Evolutionary conservation across 2,113 vertebrate genomes (phyloP).

Genomic region (Puffinus mauretanicus): DNA sequence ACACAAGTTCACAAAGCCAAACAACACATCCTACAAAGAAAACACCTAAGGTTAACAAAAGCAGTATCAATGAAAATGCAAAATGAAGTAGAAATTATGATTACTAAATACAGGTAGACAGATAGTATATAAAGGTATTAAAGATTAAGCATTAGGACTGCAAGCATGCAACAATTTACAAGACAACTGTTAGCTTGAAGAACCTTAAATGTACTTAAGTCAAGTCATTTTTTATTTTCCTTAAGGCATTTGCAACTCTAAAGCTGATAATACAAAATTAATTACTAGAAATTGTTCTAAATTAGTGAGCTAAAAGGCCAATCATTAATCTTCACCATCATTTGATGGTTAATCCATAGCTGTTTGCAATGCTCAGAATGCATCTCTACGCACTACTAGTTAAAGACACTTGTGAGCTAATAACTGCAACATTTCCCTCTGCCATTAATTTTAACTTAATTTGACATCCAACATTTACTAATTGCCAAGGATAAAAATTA

Average conservation of each 20-base stretch:
- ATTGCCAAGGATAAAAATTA: constrained; percentile 73
- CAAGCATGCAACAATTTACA: background rate
- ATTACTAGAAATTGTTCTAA: constrained; percentile 97
- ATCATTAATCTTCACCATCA: constrained; percentile 92
- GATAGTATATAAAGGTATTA: background rate
- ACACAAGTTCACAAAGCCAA: background rate
- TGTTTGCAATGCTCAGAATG: constrained; percentile 78
- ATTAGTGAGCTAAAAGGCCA: constrained; percentile 91
- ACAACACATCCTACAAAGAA: background rate
- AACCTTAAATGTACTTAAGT: constrained; percentile 21
- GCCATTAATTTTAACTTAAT: constrained; percentile 83
- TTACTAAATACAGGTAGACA: background rate
- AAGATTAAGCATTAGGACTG: background rate
- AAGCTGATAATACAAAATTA: constrained; percentile 94
- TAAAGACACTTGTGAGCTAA: constrained; percentile 71
- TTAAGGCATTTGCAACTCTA: constrained; percentile 80
- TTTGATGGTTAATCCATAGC: constrained; percentile 96
- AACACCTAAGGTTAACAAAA: background rate
- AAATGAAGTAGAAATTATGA: background rate
- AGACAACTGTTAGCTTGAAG: constrained; percentile 11
- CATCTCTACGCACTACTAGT: constrained; percentile 77
- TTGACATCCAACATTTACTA: constrained; percentile 82
- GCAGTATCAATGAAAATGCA: background rate
- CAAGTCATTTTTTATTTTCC: constrained; percentile 71
- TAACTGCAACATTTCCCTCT: constrained; percentile 75